Evolutionary conservation across 2,888 invertebrate species (phyloP), one percentile per base, ranked within the genome.

Genomic region (Philereme vetulata): DNA sequence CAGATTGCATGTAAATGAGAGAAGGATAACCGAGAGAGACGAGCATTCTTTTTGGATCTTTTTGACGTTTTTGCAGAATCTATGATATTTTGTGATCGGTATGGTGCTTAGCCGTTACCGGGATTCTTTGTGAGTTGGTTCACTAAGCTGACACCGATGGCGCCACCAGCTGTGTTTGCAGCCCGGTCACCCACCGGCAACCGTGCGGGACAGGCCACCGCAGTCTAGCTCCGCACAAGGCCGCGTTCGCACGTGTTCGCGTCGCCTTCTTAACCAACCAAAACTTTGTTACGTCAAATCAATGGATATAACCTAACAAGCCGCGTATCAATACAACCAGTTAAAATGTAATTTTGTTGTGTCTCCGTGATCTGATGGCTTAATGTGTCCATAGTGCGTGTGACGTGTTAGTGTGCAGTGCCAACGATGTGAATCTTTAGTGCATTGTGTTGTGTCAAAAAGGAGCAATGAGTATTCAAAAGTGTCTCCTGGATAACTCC

Each of bases 251-350:
- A 80, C 82, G 86, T 82, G 74, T 69, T 46, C 42, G 54, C 61
- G 66, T 66, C 73, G 71, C 76, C 72, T 21, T 69, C 68, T 63
- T 60, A 47, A 56, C 58, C 61, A 47, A 56, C 58, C 76, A 79
- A 91, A 92, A 92, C 90, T 91, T 92, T 92, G 81, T 90, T 91
- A 91, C 90, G 90, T 88, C 88, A 88, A 88, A 87, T 88, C 89
- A 88, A 91, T 92, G 92, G 92, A 91, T 92, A 91, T 91, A 92
- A 92, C 92, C 90, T 92, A 92, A 91, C 80, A 82, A 72, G 72
- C 64, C 80, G 81, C 80, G 82, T 77, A 67, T 64, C 66, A 71
- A 68, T 67, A 68, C 66, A 68, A 71, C 71, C 68, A 78, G 68
- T 42, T 78, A 83, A 80, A 84, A 90, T 90, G 90, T 89, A 83